These are phyloP conservation scores for Caenorhabditis macrosperma DNA, from an alignment of 2,888 invertebrate genomes.

Conservation along the genomic window DNA sequence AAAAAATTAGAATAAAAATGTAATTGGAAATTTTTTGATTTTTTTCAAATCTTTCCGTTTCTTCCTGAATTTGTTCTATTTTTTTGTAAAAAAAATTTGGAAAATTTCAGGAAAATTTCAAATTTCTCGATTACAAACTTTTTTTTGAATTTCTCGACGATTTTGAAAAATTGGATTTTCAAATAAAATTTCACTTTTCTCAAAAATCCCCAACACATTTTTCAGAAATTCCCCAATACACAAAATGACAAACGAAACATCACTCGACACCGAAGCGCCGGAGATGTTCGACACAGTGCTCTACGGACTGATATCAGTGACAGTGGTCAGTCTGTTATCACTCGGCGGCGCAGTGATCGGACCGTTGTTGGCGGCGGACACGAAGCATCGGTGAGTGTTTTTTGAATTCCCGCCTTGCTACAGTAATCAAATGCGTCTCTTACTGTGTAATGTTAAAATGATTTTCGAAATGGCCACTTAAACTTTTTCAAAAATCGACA, in stretches of 20 bases:
- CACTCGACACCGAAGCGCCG: too few species aligned
- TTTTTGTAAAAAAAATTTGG: too few species aligned
- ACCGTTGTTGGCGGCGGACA: conserved; percentile 72
- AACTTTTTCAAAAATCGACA: too few species aligned
- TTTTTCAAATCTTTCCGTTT: too few species aligned
- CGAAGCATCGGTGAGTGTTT: conserved; percentile 39
- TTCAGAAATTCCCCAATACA: too few species aligned
- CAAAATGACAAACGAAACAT: too few species aligned
- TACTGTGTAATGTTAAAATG: background rate
- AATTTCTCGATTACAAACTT: background rate
- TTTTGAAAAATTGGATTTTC: background rate
- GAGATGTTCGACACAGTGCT: conserved; percentile 50
- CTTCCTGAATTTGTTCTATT: too few species aligned
- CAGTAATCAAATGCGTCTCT: background rate
- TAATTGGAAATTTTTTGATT: too few species aligned
- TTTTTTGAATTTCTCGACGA: background rate
- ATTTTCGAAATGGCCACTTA: too few species aligned
- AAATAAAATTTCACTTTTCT: too few species aligned
- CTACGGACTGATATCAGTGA: conserved; percentile 81
- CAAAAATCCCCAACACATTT: too few species aligned
- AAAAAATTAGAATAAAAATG: too few species aligned
- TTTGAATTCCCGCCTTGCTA: background rate
- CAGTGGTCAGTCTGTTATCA: conserved; percentile 81
- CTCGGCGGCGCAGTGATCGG: conserved; percentile 80
- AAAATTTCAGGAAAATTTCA: background rate